Evolutionary conservation across 2,113 vertebrate genomes (phyloP).

Genomic region (Copsychus sechellarum): DNA sequence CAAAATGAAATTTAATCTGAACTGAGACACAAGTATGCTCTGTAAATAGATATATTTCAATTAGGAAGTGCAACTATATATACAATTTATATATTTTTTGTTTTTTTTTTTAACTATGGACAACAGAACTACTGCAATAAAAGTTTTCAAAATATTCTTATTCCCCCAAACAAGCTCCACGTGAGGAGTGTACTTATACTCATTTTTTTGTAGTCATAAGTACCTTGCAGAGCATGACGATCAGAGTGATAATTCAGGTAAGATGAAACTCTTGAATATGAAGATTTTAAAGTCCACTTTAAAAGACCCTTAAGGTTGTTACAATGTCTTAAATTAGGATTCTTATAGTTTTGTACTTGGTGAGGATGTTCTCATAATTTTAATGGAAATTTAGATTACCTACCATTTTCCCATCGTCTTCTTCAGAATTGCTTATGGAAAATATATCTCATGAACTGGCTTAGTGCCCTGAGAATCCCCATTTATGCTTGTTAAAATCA

Average conservation of each 20-base stretch:
- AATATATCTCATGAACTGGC: constrained; percentile 7
- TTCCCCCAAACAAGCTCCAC: neutral
- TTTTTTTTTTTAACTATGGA: neutral
- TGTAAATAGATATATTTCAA: neutral
- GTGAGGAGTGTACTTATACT: neutral
- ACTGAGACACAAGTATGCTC: neutral
- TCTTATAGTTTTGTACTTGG: neutral
- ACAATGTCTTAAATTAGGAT: neutral
- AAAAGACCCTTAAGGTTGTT: neutral
- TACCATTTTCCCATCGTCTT: neutral
- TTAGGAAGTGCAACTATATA: neutral
- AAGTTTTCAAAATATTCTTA: neutral
- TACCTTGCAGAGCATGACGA: constrained; percentile 14
- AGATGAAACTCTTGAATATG: constrained; percentile 15
- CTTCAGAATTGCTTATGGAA: neutral
- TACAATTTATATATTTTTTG: neutral
- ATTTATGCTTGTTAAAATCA: neutral
- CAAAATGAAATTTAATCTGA: neutral
- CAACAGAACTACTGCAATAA: neutral
- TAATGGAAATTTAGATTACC: neutral
- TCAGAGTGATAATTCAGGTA: constrained; percentile 28
- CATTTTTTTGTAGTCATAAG: constrained; percentile 1
- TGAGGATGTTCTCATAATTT: neutral
- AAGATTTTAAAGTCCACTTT: constrained; percentile 5
- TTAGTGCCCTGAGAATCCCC: neutral